These are phyloP conservation scores for Lamprotornis superbus DNA, from an alignment of 2,113 vertebrate genomes.

Conservation along the genomic window DNA sequence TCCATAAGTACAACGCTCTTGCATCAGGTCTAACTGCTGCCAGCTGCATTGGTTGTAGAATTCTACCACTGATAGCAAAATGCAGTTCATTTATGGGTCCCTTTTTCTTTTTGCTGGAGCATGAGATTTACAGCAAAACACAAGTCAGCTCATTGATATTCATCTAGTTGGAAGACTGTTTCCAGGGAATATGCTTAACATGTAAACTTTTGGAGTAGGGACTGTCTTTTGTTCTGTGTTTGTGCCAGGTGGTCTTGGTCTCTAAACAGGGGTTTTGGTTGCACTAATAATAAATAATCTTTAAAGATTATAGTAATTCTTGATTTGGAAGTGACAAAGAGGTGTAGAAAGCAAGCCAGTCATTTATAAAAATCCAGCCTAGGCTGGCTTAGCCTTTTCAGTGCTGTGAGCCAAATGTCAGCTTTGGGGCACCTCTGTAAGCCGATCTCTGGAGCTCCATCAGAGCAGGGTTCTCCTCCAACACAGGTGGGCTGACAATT, in stretches of 20 bases:
- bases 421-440: neutral
- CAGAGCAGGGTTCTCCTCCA: neutral
- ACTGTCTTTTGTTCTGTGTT: neutral
- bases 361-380: neutral
- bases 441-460: neutral
- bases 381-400: neutral
- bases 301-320: constrained; percentile 21
- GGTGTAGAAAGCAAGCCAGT: constrained; percentile 20
- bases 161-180: neutral
- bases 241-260: constrained; percentile 12
- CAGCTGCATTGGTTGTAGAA: neutral
- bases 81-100: neutral
- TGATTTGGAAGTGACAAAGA: constrained; percentile 21
- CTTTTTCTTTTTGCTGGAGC: neutral
- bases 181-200: neutral
- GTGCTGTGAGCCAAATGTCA: constrained; percentile 10
- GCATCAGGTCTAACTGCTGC: neutral
- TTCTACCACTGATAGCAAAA: neutral
- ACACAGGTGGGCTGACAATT: constrained; percentile 47
- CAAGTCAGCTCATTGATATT: neutral
- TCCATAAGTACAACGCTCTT: neutral
- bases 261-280: constrained; percentile 2
- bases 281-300: constrained; percentile 2
- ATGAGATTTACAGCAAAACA: neutral
- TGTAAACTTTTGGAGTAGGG: neutral